phyloP scores from a whole-genome alignment of 2,888 invertebrate species.

The Aspidiotus destructor region DNA sequence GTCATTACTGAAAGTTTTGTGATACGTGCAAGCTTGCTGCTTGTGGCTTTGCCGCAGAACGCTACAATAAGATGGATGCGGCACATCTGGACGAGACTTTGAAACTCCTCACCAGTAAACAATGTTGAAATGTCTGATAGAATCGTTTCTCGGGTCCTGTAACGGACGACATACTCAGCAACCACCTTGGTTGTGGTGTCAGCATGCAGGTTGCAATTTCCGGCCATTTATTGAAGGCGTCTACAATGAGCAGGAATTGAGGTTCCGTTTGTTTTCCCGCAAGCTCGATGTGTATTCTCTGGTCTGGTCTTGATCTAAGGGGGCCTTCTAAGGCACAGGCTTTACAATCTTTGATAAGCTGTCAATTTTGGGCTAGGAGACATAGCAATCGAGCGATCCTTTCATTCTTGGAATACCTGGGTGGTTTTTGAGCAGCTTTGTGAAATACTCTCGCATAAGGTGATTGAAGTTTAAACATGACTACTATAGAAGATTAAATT shows the following conservation, averaged over 20 bases:
- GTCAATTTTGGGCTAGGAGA: constrained; percentile 2
- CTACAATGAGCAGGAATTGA: not conserved
- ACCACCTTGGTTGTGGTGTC: constrained; percentile 12
- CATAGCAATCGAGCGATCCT: not conserved
- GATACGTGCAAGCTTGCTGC: too few relatives aligned
- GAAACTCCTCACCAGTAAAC: constrained; percentile 13
- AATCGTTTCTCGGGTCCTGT: not conserved
- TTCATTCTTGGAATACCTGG: constrained; percentile 1
- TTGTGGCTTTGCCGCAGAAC: too few relatives aligned
- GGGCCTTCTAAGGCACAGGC: not conserved
- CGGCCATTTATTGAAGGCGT: not conserved
- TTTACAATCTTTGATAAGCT: not conserved
- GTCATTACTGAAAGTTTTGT: too few relatives aligned
- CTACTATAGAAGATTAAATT: not conserved
- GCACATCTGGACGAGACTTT: not conserved
- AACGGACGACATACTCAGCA: constrained; percentile 9
- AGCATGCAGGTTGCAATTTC: not conserved
- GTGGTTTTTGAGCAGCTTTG: not conserved
- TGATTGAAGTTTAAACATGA: not conserved
- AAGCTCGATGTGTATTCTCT: constrained; percentile 5
- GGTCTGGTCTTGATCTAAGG: not conserved
- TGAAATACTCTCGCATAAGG: not conserved
- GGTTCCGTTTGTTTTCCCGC: not conserved
- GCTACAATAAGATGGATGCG: too few relatives aligned
- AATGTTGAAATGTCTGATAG: constrained; percentile 16